These are phyloP conservation scores for Listronotus oregonensis DNA, from an alignment of 1,140 invertebrate species.

Conservation along the genomic window DNA sequence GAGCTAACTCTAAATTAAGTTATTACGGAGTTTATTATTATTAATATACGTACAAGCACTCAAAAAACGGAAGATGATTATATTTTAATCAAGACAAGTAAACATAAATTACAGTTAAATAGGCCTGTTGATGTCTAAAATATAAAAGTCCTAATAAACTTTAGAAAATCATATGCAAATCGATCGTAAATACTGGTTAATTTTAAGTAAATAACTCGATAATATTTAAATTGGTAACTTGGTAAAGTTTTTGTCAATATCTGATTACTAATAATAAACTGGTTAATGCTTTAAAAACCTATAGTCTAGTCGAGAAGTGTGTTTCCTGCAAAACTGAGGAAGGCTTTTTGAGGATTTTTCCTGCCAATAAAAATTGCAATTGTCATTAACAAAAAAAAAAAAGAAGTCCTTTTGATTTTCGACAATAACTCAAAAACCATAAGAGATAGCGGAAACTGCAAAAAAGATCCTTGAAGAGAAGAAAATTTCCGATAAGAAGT, in stretches of 20 bases:
- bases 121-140: conserved; percentile 13
- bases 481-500: too few relatives aligned
- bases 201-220: conserved; percentile 8
- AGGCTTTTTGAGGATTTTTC: too few relatives aligned
- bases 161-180: conserved; percentile 20
- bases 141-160: conserved; percentile 28
- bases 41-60: conserved; percentile 16
- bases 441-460: too few relatives aligned
- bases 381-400: too few relatives aligned
- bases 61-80: conserved; percentile 6
- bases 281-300: background rate
- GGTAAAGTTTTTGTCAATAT: conserved; percentile 6
- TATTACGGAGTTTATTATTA: conserved; percentile 26
- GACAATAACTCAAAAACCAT: too few relatives aligned
- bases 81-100: conserved; percentile 25
- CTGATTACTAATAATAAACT: conserved; percentile 6
- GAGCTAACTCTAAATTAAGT: conserved; percentile 13
- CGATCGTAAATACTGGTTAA: conserved; percentile 6
- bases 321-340: too few relatives aligned
- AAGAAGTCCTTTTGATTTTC: too few relatives aligned
- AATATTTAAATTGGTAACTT: conserved; percentile 3
- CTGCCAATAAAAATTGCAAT: too few relatives aligned
- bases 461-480: too few relatives aligned
- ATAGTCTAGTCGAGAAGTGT: too few relatives aligned
- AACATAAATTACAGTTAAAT: conserved; percentile 29